Percentiles rank a stretch among this genome's conserved stretches.
Conservation (phyloP, 2,888 invertebrate genomes). For the Coenonympha arcania region DNA sequence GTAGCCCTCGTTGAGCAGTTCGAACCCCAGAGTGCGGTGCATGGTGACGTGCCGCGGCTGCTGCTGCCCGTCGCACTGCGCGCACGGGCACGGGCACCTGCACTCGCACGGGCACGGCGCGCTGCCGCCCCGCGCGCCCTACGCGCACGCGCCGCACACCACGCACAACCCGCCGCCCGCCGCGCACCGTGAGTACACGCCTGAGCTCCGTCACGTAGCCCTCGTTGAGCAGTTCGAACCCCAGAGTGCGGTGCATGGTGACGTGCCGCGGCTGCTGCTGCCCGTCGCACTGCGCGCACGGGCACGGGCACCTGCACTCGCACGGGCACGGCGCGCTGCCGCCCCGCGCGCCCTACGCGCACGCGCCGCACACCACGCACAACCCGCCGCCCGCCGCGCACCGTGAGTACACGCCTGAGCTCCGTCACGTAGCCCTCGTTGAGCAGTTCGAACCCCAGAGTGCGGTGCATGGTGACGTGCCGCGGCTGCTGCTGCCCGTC, state of each 20-base stretch:
- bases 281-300: slow-evolving; percentile 31
- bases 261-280: slow-evolving; percentile 56
- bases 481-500: slow-evolving; percentile 53
- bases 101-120: slow-evolving; percentile 31
- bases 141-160: slow-evolving; percentile 25
- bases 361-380: slow-evolving; percentile 23
- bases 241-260: slow-evolving; percentile 45
- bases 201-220: no score
- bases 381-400: slow-evolving; percentile 39
- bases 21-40: slow-evolving; percentile 42
- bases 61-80: slow-evolving; percentile 41
- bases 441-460: slow-evolving; percentile 37
- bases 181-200: slow-evolving; percentile 43
- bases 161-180: slow-evolving; percentile 32
- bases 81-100: slow-evolving; percentile 29
- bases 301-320: slow-evolving; percentile 30
- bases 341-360: slow-evolving; percentile 31
- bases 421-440: no score
- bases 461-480: slow-evolving; percentile 45
- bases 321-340: slow-evolving; percentile 32
- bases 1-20: no score
- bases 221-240: no score
- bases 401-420: slow-evolving; percentile 38
- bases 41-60: slow-evolving; percentile 50
- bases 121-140: slow-evolving; percentile 31